Conservation (phyloP, 1,140 invertebrate species). For the Ganaspis sp. region DNA sequence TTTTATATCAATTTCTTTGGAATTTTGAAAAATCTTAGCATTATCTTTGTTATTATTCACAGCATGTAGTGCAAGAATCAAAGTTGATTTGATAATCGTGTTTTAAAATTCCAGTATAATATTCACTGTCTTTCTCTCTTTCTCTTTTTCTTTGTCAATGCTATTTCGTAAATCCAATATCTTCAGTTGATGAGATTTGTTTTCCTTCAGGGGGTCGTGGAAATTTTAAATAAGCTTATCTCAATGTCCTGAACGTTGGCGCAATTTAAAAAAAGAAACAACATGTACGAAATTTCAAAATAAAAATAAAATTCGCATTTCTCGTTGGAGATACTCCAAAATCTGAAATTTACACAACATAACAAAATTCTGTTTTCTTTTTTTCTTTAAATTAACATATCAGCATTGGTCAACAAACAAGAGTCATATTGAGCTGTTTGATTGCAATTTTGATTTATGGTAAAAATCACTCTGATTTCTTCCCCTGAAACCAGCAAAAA, state of each 20-base stretch:
- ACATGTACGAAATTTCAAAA: background rate
- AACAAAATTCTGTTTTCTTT: too few species aligned
- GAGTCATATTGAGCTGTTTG: too few species aligned
- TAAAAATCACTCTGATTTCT: too few species aligned
- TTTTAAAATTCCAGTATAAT: constrained; percentile 2
- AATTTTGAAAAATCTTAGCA: background rate
- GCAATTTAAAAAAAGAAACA: background rate
- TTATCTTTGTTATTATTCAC: constrained; percentile 10
- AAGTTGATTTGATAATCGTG: background rate
- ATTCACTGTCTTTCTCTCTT: background rate
- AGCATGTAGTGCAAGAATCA: background rate
- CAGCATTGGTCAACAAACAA: too few species aligned
- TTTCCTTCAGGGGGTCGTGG: constrained; percentile 2
- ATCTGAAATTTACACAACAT: too few species aligned
- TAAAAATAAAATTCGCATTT: background rate
- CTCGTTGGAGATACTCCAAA: too few species aligned
- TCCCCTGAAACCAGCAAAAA: too few species aligned
- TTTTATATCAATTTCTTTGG: background rate
- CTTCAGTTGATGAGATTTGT: background rate
- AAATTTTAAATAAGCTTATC: constrained; percentile 20
- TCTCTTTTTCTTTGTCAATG: background rate
- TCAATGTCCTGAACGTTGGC: constrained; percentile 1
- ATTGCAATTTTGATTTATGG: too few species aligned
- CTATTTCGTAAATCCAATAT: background rate
- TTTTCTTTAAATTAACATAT: too few species aligned